Percentiles rank a stretch among this genome's conserved stretches.
Evolutionary conservation across 1,140 invertebrate species (phyloP).

Genomic region (Hyposmocoma kahamanoa): DNA sequence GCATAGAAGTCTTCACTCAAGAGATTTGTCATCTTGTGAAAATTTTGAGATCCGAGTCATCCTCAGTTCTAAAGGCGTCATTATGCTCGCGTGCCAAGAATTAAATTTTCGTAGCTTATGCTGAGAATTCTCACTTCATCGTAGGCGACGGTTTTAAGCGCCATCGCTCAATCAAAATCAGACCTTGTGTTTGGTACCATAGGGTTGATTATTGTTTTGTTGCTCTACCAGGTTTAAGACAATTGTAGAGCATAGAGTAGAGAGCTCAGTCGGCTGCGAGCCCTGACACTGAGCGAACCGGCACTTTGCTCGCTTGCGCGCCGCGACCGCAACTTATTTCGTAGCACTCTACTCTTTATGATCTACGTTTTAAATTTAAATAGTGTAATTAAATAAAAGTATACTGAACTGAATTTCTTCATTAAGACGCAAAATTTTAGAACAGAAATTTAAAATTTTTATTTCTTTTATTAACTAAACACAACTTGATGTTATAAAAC

Average conservation of each 20-base stretch:
- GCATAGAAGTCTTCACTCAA: constrained; percentile 39
- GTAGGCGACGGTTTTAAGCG: constrained; percentile 14
- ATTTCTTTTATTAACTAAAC: too few relatives aligned
- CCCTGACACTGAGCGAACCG: constrained; percentile 34
- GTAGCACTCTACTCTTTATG: too few relatives aligned
- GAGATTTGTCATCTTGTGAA: constrained; percentile 37
- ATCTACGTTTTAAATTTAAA: too few relatives aligned
- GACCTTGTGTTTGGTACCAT: constrained; percentile 17
- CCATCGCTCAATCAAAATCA: constrained; percentile 15
- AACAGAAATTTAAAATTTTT: too few relatives aligned
- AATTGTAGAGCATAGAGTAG: constrained; percentile 35
- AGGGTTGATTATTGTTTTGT: constrained; percentile 30
- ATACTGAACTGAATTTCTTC: too few relatives aligned
- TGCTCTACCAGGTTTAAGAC: constrained; percentile 31
- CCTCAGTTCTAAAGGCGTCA: constrained; percentile 63
- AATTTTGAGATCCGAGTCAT: constrained; percentile 49
- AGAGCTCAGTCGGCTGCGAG: constrained; percentile 55
- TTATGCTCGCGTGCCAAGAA: constrained; percentile 62
- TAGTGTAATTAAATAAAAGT: too few relatives aligned
- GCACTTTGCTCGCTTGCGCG: constrained; percentile 14
- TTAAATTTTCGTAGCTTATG: constrained; percentile 57
- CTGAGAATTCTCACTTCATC: constrained; percentile 33
- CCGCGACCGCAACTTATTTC: constrained; percentile 53
- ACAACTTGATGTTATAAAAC: too few relatives aligned
- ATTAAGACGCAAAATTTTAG: too few relatives aligned